phyloP scores from a whole-genome alignment of 2,113 vertebrate species.

The Cyphomyrus plagiostoma region DNA sequence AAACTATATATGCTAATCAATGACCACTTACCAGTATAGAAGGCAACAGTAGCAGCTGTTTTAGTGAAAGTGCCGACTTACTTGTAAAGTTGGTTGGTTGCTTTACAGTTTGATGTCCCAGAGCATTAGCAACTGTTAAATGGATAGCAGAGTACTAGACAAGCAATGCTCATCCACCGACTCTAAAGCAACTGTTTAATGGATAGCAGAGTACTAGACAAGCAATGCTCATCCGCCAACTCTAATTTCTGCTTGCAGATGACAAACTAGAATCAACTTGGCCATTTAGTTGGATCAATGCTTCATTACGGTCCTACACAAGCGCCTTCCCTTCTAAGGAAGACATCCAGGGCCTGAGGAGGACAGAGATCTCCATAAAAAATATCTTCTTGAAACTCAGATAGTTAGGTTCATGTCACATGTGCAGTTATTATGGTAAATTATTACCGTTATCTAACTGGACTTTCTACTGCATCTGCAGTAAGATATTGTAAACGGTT shows the following conservation, averaged over 20 bases:
- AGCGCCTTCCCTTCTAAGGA: neutral
- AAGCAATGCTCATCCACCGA: no score
- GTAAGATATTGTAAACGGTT: neutral
- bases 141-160: no score
- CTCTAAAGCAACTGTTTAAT: no score
- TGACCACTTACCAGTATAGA: neutral
- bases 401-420: neutral
- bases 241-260: neutral
- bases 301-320: neutral
- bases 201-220: neutral
- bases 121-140: neutral
- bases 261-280: neutral
- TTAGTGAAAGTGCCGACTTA: neutral
- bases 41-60: neutral
- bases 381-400: neutral
- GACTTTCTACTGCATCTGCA: neutral
- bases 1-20: no score
- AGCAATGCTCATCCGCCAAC: neutral
- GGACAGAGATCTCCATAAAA: neutral
- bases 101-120: neutral
- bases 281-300: neutral
- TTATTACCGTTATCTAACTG: neutral
- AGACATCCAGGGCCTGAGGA: neutral
- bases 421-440: neutral
- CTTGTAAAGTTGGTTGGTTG: neutral